Evolutionary conservation across 2,888 invertebrate genomes (phyloP).

Genomic region (Cataglyphis cursor): DNA sequence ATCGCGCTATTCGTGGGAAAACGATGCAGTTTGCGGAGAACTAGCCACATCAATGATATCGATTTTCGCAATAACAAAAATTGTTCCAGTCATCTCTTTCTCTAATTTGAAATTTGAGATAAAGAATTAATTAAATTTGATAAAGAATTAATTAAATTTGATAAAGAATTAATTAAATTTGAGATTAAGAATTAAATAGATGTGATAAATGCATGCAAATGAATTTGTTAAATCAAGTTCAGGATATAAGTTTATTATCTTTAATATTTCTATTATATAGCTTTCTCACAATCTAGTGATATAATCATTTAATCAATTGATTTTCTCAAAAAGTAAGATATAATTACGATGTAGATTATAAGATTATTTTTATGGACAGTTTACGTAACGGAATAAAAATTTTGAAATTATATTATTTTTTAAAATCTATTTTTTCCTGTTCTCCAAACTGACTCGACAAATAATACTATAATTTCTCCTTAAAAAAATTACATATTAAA

Average conservation of each 20-base stretch:
- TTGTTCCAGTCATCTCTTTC: constrained; percentile 5
- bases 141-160: no score
- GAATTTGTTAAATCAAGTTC: not conserved
- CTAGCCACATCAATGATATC: constrained; percentile 30
- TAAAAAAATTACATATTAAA: not conserved
- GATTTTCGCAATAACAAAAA: constrained; percentile 34
- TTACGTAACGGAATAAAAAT: not conserved
- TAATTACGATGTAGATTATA: not conserved
- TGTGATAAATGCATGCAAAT: not conserved
- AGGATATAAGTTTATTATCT: constrained; percentile 24
- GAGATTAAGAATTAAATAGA: not conserved
- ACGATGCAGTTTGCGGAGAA: constrained; percentile 39
- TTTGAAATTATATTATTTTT: constrained; percentile 1
- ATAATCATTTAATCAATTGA: constrained; percentile 8
- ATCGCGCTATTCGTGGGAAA: constrained; percentile 39
- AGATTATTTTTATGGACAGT: constrained; percentile 8
- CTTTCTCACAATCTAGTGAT: not conserved
- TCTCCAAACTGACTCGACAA: not conserved
- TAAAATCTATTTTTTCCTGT: not conserved
- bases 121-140: no score
- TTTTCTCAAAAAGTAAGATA: constrained; percentile 31
- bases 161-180: constrained; percentile 11
- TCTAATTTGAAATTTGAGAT: not conserved
- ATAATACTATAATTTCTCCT: not conserved
- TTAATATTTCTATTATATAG: not conserved